phyloP scores from a whole-genome alignment of 2,113 vertebrate genomes.

The Tursiops truncatus region DNA sequence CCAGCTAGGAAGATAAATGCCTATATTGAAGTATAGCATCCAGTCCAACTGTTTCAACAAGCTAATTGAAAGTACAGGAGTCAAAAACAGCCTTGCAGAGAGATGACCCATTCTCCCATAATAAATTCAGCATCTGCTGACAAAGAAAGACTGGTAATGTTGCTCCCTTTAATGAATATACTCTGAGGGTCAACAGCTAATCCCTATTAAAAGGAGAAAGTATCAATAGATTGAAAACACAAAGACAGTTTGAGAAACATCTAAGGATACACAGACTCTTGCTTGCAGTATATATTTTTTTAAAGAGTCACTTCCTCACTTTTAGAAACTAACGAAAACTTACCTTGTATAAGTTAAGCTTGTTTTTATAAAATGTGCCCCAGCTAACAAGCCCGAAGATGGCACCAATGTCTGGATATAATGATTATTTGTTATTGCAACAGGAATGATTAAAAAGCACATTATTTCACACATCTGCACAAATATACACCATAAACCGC shows the following conservation, averaged over 20 bases:
- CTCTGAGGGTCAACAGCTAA: background rate
- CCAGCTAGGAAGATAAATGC: rapidly evolving
- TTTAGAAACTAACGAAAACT: background rate
- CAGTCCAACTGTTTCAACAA: background rate
- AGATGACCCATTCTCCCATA: background rate
- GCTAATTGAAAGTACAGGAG: background rate
- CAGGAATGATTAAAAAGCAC: background rate
- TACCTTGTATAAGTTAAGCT: background rate
- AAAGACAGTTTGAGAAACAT: background rate
- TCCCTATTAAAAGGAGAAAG: background rate
- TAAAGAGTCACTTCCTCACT: background rate
- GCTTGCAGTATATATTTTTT: background rate
- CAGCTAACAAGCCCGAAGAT: background rate
- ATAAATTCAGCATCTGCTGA: background rate
- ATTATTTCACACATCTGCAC: background rate
- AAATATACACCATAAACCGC: background rate
- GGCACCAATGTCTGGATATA: too few species aligned
- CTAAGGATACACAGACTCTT: background rate
- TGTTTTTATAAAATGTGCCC: background rate
- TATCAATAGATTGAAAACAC: background rate
- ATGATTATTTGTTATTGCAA: background rate
- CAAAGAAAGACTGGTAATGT: background rate
- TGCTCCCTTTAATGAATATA: background rate
- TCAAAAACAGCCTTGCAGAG: background rate
- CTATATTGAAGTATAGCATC: background rate